Conservation (phyloP, 2,888 invertebrate genomes). For the Tenthredo mesomela region DNA sequence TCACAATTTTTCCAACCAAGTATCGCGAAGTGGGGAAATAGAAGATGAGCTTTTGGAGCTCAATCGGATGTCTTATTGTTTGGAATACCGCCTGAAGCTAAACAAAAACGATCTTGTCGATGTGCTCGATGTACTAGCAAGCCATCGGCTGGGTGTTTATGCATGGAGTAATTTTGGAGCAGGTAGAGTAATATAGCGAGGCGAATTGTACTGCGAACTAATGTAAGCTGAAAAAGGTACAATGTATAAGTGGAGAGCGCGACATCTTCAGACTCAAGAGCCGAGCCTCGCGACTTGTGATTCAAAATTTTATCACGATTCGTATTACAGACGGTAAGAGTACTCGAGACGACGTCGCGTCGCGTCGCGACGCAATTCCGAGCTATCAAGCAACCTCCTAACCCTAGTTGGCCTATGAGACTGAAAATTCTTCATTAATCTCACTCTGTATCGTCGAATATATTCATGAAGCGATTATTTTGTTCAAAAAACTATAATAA, state of each 20-base stretch:
- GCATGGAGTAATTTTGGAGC: not conserved
- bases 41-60: not conserved
- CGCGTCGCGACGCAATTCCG: slow-evolving; percentile 16
- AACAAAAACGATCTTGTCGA: not conserved
- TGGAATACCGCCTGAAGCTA: not conserved
- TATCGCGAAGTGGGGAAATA: not conserved
- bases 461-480: not conserved
- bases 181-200: not conserved
- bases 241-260: slow-evolving; percentile 1
- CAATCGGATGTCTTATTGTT: not conserved
- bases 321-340: slow-evolving; percentile 4
- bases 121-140: not conserved
- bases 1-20: not conserved
- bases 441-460: not conserved
- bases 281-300: not conserved
- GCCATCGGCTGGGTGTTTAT: not conserved
- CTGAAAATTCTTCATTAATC: not conserved
- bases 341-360: slow-evolving; percentile 11
- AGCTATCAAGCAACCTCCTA: not conserved
- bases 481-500: not conserved
- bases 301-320: slow-evolving; percentile 14
- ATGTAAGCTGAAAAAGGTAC: not conserved
- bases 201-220: not conserved
- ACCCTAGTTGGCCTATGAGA: not conserved
- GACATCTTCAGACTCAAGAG: not conserved